Percentiles rank a stretch among this genome's conserved stretches.
Conservation (phyloP, 1,140 invertebrate genomes). For the Phymorhynchus buccinoides region DNA sequence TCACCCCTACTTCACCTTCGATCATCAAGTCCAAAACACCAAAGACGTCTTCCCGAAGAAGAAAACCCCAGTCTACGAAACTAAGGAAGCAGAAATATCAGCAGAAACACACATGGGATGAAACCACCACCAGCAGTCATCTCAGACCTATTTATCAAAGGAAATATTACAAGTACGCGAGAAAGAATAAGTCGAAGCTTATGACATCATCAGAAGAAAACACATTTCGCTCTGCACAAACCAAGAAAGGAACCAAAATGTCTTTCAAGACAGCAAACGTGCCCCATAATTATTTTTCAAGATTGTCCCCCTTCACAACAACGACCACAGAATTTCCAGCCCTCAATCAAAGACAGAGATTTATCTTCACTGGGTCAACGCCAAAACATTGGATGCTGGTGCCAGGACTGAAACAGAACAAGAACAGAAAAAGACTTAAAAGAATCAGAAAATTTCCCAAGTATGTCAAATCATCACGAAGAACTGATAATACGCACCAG, state of each 20-base stretch:
- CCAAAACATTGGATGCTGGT: background rate
- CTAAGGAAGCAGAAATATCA: background rate
- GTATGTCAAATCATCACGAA: background rate
- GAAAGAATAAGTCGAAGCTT: background rate
- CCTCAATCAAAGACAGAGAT: background rate
- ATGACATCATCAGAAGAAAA: background rate
- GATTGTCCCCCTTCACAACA: background rate
- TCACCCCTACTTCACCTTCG: background rate
- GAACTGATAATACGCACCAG: background rate
- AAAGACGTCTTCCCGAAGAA: background rate
- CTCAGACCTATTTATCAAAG: background rate
- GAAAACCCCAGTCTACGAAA: background rate
- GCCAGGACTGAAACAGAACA: background rate
- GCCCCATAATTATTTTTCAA: background rate
- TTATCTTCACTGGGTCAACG: background rate
- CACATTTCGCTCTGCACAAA: background rate
- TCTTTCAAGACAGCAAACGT: background rate
- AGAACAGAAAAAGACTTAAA: background rate
- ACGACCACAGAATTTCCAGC: background rate
- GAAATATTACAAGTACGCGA: constrained; percentile 22
- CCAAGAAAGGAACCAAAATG: background rate
- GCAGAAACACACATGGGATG: background rate
- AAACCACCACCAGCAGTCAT: background rate
- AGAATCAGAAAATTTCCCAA: background rate
- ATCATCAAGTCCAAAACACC: background rate